A percentile compares a stretch with the other conserved stretches of the same genome.
Evolutionary conservation across 2,113 vertebrate genomes (phyloP).

Genomic region (Crotalus horridus): DNA sequence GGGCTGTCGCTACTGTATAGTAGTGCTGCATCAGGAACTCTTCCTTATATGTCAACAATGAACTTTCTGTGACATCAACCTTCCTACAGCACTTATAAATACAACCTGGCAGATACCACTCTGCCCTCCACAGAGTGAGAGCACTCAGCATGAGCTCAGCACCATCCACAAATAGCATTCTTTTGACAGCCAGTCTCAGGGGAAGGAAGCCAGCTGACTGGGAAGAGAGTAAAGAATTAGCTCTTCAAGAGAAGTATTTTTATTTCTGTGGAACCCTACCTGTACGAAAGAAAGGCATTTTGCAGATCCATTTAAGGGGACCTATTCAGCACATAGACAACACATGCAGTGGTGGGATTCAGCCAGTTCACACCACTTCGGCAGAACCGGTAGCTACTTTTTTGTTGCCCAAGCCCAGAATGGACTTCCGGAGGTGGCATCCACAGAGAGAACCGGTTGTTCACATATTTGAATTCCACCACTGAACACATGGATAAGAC

Average conservation of each 20-base stretch:
- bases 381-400: no score
- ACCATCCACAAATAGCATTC: not conserved
- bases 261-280: not conserved
- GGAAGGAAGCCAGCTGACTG: not conserved
- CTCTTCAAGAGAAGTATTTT: not conserved
- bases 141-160: not conserved
- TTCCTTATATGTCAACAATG: not conserved
- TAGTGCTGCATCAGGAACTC: not conserved
- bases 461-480: no score
- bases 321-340: not conserved
- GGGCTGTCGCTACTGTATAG: not conserved
- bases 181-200: not conserved
- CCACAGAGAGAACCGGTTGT: no score
- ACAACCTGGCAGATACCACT: not conserved
- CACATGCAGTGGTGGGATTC: no score
- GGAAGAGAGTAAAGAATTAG: not conserved
- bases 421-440: no score
- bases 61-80: not conserved
- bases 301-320: not conserved
- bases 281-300: not conserved
- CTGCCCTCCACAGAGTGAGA: not conserved
- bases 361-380: no score
- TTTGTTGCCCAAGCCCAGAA: no score
- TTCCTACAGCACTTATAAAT: not conserved
- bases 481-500: not conserved